phyloP scores from a whole-genome alignment of 2,888 invertebrate species.

The Pseudanteris insignis region DNA sequence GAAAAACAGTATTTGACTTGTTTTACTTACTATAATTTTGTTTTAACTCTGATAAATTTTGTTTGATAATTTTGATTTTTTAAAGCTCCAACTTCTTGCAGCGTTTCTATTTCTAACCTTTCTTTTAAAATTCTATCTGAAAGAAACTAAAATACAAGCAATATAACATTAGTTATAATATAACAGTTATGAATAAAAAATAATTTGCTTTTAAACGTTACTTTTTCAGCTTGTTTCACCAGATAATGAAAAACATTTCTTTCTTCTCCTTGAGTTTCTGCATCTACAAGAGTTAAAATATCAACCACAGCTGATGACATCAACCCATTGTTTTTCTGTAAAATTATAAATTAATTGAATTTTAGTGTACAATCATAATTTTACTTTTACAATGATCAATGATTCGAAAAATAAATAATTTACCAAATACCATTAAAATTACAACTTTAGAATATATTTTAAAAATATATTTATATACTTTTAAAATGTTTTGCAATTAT shows the following conservation, averaged over 20 bases:
- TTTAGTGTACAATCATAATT: too few species aligned
- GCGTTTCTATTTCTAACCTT: conserved; percentile 89
- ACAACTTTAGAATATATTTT: too few species aligned
- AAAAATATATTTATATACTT: too few species aligned
- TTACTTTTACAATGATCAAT: too few species aligned
- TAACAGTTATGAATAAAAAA: too few species aligned
- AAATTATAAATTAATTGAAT: conserved; percentile 46
- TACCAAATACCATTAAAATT: too few species aligned
- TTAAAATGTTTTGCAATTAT: too few species aligned
- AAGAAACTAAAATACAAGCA: conserved; percentile 68
- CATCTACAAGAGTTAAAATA: conserved; percentile 84
- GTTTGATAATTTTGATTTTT: conserved; percentile 90
- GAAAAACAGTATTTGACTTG: conserved; percentile 6
- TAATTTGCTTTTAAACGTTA: conserved; percentile 52
- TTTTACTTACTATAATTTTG: conserved; percentile 92
- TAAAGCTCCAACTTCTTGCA: conserved; percentile 90
- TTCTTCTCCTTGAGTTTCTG: conserved; percentile 81
- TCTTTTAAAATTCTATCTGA: conserved; percentile 91
- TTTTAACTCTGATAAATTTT: conserved; percentile 97
- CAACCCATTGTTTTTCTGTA: conserved; percentile 79
- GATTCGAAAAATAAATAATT: too few species aligned
- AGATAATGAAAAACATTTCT: conserved; percentile 80
- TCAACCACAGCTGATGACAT: conserved; percentile 86
- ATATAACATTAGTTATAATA: background rate
- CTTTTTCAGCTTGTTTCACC: conserved; percentile 82